phyloP scores from a whole-genome alignment of 92 coral and sea anemone species.

The Ricordea florida region DNA sequence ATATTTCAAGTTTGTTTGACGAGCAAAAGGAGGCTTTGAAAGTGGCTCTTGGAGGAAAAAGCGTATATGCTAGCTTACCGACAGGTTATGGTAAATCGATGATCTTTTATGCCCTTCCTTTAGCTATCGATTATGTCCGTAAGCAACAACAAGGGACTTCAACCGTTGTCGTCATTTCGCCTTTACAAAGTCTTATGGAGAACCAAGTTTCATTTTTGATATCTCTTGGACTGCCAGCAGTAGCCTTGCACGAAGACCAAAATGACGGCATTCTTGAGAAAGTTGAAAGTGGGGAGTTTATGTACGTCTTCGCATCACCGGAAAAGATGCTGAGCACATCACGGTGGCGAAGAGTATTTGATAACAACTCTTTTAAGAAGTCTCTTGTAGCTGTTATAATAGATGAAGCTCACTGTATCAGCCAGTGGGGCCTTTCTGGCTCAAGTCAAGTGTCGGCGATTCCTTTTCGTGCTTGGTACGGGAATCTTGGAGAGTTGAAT shows the following conservation, averaged over 20 bases:
- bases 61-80: no score
- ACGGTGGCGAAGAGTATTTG: constrained; percentile 46
- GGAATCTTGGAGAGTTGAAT: constrained; percentile 59
- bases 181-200: constrained; percentile 43
- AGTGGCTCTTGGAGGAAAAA: no score
- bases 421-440: constrained; percentile 67
- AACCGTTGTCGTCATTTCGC: constrained; percentile 42
- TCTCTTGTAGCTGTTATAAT: constrained; percentile 48
- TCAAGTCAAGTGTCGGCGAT: constrained; percentile 9
- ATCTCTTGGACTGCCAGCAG: constrained; percentile 40
- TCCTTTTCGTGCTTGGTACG: constrained; percentile 66
- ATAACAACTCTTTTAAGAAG: no score
- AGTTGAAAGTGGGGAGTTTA: constrained; percentile 28
- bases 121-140: constrained; percentile 28
- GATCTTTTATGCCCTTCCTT: constrained; percentile 46
- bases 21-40: no score
- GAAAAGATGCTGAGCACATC: constrained; percentile 40
- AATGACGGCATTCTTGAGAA: constrained; percentile 22
- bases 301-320: constrained; percentile 45
- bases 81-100: no score
- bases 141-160: constrained; percentile 35
- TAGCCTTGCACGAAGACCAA: constrained; percentile 47
- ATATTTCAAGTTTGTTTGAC: no score
- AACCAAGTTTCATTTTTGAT: constrained; percentile 50
- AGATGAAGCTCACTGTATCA: constrained; percentile 77